Base-by-base conservation (phyloP, 2,113 vertebrate species). In the Neofelis nebulosa region DNA sequence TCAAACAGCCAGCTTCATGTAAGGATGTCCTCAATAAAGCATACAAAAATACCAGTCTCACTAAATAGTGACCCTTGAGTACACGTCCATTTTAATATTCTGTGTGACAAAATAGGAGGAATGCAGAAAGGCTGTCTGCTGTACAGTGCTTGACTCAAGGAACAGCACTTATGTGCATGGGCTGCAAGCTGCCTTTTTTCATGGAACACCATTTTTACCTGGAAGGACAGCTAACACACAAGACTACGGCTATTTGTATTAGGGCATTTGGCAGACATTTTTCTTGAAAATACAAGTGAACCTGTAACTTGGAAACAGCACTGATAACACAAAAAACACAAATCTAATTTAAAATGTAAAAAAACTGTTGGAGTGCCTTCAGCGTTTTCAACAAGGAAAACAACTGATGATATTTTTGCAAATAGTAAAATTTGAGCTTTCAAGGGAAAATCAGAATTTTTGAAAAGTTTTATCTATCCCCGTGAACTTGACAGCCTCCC, bases 361-460 rank as follows among this genome's bases (percentile, higher is more conserved):
- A 45, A 76, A 76, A 29, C 25, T 31, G 23, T 76, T 76, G 74
- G 27, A 48, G 41, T 76, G 74, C 41, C 41, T 76, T 48, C 41
- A 31, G 2, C 48, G 27, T 76, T 76, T 76, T 48, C 74, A 76
- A 48, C 38, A 83, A 74, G 69, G 55, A 93, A 95, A 95, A 84
- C 57, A 85, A 50, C 16, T 89, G 41, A 21, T 85, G 16, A 4
- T 73, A 14, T 66, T 87, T 92, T 76, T 61, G 16, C 76, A 91
- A 94, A 89, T 91, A 52, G 33, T 66, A 91, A 93, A 92, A 84
- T 61, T 78, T 89, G 74, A 57, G 45, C 74, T 94, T 92, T 94
- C 45, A 12, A 82, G 76, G 52, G 68, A 95, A 93, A 82, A 45
- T 23, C 7, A 45, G 29, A 45, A 52, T 41, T 97, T 97, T 94